Percentiles rank a stretch among this genome's conserved stretches.
These are phyloP conservation scores for Diprion similis DNA, from an alignment of 1,140 invertebrate genomes.

Conservation along the genomic window DNA sequence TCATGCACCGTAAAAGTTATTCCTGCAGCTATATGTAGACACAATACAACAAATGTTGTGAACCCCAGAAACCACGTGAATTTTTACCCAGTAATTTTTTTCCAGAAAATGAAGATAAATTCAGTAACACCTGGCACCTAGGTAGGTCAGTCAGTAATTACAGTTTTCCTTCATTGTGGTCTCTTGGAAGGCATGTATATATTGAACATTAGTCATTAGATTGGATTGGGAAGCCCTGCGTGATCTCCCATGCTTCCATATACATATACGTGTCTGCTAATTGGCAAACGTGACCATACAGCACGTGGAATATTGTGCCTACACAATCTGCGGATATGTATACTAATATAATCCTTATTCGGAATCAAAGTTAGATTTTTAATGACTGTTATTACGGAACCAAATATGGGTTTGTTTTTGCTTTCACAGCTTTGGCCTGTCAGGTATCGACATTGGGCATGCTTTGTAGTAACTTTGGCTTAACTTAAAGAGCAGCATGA, in stretches of 20 bases:
- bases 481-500: background rate
- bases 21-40: background rate
- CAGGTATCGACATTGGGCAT: background rate
- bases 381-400: no score
- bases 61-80: no score
- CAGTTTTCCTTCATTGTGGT: background rate
- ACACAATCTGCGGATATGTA: background rate
- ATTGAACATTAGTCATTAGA: constrained; percentile 34
- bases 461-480: background rate
- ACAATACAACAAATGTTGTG: no score
- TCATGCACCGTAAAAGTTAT: background rate
- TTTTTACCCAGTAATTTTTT: no score
- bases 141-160: background rate
- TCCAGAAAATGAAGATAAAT: background rate
- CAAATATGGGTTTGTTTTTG: background rate
- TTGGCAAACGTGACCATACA: background rate
- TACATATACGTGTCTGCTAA: constrained; percentile 17
- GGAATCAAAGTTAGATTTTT: no score
- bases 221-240: constrained; percentile 54
- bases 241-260: constrained; percentile 35
- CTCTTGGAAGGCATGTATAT: background rate
- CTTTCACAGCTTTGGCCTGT: background rate
- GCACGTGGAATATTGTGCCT: background rate
- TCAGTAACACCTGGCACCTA: background rate
- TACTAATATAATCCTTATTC: no score